Conservation (phyloP, 1,140 invertebrate species). For the Scaptomyza pallida region DNA sequence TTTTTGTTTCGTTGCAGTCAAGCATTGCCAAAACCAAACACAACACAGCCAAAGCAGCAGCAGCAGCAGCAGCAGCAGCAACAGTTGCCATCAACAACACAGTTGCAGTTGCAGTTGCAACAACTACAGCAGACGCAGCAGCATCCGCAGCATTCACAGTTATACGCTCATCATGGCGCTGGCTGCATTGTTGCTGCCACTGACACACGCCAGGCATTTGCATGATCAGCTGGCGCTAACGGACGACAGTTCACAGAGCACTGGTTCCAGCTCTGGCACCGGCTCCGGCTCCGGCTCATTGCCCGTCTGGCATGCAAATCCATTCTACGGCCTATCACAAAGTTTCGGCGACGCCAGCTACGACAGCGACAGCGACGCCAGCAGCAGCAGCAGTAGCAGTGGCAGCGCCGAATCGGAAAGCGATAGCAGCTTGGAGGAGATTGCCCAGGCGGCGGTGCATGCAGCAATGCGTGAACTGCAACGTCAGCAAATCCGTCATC, state of each 20-base stretch:
- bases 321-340: slow-evolving; percentile 56
- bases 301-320: slow-evolving; percentile 54
- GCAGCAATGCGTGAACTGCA: slow-evolving; percentile 46
- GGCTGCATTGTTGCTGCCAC: slow-evolving; percentile 35
- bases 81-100: slow-evolving; percentile 12
- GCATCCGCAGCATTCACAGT: slow-evolving; percentile 24
- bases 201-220: slow-evolving; percentile 55
- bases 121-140: slow-evolving; percentile 21
- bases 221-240: slow-evolving; percentile 52
- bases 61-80: slow-evolving; percentile 15
- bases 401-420: slow-evolving; percentile 27
- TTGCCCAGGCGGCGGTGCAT: slow-evolving; percentile 47
- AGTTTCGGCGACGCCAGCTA: slow-evolving; percentile 53
- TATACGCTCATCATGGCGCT: slow-evolving; percentile 45
- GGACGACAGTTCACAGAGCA: slow-evolving; percentile 6
- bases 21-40: slow-evolving; percentile 39
- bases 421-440: slow-evolving; percentile 60
- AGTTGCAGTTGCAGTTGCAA: slow-evolving; percentile 24
- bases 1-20: slow-evolving; percentile 38
- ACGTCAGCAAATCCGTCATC: slow-evolving; percentile 53
- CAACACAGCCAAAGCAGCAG: slow-evolving; percentile 19
- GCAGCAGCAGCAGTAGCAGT: slow-evolving; percentile 1
- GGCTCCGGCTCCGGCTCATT: slow-evolving; percentile 6
- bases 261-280: not conserved
- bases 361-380: slow-evolving; percentile 34